A percentile compares a stretch with the other conserved stretches of the same genome.
These are phyloP conservation scores for Sylvilagus floridanus DNA, from an alignment of 2,797 vertebrate genomes.

Conservation along the genomic window DNA sequence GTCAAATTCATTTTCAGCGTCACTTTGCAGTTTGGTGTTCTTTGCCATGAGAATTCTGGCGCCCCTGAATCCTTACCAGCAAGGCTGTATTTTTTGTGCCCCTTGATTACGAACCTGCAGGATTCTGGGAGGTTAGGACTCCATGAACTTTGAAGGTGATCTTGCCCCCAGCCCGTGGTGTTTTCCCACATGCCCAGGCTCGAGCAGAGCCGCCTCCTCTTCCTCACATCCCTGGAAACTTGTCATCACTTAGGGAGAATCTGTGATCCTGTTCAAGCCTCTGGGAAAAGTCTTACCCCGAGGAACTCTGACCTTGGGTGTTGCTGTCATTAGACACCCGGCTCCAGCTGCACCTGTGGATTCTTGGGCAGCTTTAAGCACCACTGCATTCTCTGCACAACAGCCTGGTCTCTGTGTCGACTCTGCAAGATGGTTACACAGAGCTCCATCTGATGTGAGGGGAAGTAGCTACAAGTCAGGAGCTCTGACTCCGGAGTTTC, in stretches of 20 bases:
- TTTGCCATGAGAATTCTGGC: background rate
- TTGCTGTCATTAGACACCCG: background rate
- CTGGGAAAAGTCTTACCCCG: background rate
- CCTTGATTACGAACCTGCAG: background rate
- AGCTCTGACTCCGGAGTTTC: background rate
- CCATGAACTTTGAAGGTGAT: background rate
- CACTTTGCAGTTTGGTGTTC: background rate
- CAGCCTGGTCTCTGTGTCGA: background rate
- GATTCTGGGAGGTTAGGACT: background rate
- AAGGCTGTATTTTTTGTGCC: background rate
- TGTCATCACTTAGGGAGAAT: background rate
- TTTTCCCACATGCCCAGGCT: background rate
- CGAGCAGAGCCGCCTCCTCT: background rate
- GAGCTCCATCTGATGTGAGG: background rate
- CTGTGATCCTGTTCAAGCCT: background rate
- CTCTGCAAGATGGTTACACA: background rate
- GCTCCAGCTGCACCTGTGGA: background rate
- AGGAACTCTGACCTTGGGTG: background rate
- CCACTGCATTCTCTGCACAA: background rate
- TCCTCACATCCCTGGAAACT: background rate
- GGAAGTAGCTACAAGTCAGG: background rate
- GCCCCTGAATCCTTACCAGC: background rate
- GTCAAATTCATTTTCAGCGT: background rate
- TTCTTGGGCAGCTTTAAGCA: too few species aligned
- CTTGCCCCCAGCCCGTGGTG: fast-evolving